Conservation (phyloP, 92 coral and sea anemone species). For the Epizoanthus illoricatus region DNA sequence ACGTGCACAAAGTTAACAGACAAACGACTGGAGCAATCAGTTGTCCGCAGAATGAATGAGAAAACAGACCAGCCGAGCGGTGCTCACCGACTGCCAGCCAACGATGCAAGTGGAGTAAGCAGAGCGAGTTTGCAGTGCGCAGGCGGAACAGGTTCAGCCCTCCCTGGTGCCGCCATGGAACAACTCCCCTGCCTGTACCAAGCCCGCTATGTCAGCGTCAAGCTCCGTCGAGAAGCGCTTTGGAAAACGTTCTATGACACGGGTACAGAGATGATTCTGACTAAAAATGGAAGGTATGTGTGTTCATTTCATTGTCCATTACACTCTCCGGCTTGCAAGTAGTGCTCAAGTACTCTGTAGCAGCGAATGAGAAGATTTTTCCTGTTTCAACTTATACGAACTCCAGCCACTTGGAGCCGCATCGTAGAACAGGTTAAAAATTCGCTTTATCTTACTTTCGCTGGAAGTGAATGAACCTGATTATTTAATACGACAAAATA, state of each 20-base stretch:
- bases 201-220: conserved; percentile 55
- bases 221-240: conserved; percentile 63
- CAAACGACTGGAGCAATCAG: conserved; percentile 18
- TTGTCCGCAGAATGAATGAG: conserved; percentile 18
- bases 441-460: neutral
- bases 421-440: neutral
- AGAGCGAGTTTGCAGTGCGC: neutral
- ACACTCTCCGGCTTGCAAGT: neutral
- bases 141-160: neutral
- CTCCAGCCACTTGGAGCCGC: neutral
- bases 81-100: conserved; percentile 9
- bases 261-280: conserved; percentile 91
- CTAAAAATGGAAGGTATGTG: conserved; percentile 88
- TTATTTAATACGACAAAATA: too few relatives aligned
- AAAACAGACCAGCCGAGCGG: conserved; percentile 40
- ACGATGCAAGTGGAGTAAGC: neutral
- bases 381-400: neutral
- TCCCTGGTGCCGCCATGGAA: conserved; percentile 3
- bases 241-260: conserved; percentile 72
- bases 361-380: neutral
- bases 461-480: neutral
- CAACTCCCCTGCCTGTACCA: conserved; percentile 41
- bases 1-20: conserved; percentile 40
- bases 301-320: conserved; percentile 15
- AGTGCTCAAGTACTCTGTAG: neutral